A percentile compares a stretch with the other conserved stretches of the same genome.
Evolutionary conservation across 2,888 invertebrate species (phyloP).

Genomic region (Pachymerium ferrugineum): DNA sequence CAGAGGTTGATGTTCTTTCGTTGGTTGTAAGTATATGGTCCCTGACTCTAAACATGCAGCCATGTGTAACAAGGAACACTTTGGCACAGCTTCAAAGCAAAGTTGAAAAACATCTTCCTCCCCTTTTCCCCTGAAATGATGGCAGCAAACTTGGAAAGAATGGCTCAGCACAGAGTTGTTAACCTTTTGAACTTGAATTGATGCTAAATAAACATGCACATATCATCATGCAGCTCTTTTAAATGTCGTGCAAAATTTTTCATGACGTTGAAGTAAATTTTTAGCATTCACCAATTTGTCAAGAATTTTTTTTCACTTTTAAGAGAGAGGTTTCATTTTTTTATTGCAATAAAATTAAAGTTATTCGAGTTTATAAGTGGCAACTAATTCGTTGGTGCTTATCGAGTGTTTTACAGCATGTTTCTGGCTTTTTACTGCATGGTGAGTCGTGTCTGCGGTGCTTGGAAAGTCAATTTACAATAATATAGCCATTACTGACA

Average conservation of each 20-base stretch:
- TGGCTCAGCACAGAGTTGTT: conserved; percentile 2
- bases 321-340: not conserved
- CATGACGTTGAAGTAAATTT: too few species aligned
- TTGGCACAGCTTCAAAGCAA: conserved; percentile 1
- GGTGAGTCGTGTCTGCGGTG: conserved; percentile 26
- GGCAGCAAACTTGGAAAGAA: not conserved
- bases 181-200: conserved; percentile 9
- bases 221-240: too few species aligned
- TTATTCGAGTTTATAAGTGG: conserved; percentile 16
- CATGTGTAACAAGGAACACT: not conserved
- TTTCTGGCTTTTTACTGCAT: conserved; percentile 31
- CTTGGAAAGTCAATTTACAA: conserved; percentile 31
- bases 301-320: too few species aligned
- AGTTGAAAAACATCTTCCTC: conserved; percentile 12
- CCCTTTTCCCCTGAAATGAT: not conserved
- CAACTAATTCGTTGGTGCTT: conserved; percentile 15
- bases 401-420: conserved; percentile 30
- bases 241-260: too few species aligned
- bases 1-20: too few species aligned
- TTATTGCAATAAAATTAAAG: not conserved
- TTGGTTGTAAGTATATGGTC: not conserved
- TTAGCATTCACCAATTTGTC: too few species aligned
- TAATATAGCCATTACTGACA: conserved; percentile 34
- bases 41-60: not conserved
- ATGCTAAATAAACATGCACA: conserved; percentile 14